Evolutionary conservation across 2,888 invertebrate species (phyloP).

Genomic region (Rugalucina vietnamica): DNA sequence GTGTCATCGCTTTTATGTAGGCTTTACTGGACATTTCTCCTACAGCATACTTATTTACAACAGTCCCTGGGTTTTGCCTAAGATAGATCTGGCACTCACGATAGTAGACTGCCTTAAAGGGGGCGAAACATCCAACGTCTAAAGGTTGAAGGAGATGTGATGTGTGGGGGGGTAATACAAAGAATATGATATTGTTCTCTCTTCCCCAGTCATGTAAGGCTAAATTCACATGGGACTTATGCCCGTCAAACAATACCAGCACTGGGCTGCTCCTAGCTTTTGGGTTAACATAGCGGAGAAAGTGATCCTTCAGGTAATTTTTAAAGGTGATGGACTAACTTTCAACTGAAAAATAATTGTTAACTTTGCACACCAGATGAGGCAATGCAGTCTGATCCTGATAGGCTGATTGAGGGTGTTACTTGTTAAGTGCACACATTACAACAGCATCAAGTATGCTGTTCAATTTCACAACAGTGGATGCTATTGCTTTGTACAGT

Average conservation of each 20-base stretch:
- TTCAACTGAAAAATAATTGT: too few relatives aligned
- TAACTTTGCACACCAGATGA: too few relatives aligned
- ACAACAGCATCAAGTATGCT: too few relatives aligned
- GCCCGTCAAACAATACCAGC: slow-evolving; percentile 52
- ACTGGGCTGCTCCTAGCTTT: slow-evolving; percentile 15
- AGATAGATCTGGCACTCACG: slow-evolving; percentile 48
- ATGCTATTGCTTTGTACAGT: too few relatives aligned
- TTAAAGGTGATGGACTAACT: neutral
- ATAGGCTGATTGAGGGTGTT: too few relatives aligned
- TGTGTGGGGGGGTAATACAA: slow-evolving; percentile 51
- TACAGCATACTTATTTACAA: slow-evolving; percentile 11
- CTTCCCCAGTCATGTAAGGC: slow-evolving; percentile 47
- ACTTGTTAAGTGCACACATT: too few relatives aligned
- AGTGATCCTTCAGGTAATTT: neutral
- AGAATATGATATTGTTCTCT: slow-evolving; percentile 44
- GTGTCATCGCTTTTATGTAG: slow-evolving; percentile 17
- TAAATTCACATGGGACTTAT: slow-evolving; percentile 39
- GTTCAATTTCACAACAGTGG: too few relatives aligned
- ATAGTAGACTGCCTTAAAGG: slow-evolving; percentile 45
- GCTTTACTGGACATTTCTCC: slow-evolving; percentile 6
- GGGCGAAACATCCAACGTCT: slow-evolving; percentile 47
- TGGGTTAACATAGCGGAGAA: neutral
- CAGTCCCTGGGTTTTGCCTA: neutral
- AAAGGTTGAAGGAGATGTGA: slow-evolving; percentile 52
- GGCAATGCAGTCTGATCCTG: too few relatives aligned